Conservation (phyloP, 2,113 vertebrate species). For the Oryzias woworae region DNA sequence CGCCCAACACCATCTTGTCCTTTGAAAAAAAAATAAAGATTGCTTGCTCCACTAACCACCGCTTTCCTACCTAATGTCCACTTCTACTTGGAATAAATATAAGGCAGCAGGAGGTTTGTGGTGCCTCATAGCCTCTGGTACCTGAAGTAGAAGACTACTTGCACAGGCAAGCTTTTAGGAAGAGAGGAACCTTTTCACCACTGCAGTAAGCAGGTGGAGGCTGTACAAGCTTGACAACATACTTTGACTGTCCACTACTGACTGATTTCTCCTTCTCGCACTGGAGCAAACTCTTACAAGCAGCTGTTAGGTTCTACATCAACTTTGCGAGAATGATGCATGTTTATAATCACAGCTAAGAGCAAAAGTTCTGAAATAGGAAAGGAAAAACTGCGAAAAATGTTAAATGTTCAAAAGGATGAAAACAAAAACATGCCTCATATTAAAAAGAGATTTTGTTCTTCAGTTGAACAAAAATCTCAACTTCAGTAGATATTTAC, state of each 20-base stretch:
- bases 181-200: slow-evolving; percentile 68
- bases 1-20: slow-evolving; percentile 86
- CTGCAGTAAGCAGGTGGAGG: slow-evolving; percentile 56
- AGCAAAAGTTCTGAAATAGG: background rate
- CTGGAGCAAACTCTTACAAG: slow-evolving; percentile 24
- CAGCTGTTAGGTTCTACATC: slow-evolving; percentile 2
- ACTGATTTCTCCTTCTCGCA: slow-evolving; percentile 37
- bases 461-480: background rate
- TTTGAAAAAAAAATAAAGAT: slow-evolving; percentile 63
- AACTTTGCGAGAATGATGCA: background rate
- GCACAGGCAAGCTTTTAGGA: slow-evolving; percentile 90
- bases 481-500: background rate
- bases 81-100: slow-evolving; percentile 98
- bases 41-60: slow-evolving; percentile 98
- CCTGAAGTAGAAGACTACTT: slow-evolving; percentile 91
- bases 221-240: slow-evolving; percentile 62
- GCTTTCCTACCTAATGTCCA: slow-evolving; percentile 97
- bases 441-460: background rate
- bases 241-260: slow-evolving; percentile 55
- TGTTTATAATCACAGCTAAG: background rate
- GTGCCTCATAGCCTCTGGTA: slow-evolving; percentile 89
- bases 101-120: slow-evolving; percentile 89
- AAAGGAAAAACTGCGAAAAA: background rate
- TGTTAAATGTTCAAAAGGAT: background rate
- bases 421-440: background rate